These are phyloP conservation scores for Poeciliopsis retropinna DNA, from an alignment of 2,113 vertebrate genomes.

Conservation along the genomic window DNA sequence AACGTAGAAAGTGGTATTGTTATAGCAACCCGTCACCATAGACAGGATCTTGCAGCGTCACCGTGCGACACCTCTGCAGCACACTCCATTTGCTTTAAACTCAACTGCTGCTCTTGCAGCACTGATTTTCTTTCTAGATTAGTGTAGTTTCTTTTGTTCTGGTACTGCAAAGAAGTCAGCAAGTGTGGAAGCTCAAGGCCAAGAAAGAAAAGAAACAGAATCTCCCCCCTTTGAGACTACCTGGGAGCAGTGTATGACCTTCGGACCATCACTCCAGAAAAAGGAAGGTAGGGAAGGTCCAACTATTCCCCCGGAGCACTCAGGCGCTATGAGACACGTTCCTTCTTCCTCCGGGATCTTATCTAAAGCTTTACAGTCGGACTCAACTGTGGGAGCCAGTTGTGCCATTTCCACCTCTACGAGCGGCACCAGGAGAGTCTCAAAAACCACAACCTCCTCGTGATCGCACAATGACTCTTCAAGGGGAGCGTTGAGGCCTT, in stretches of 20 bases:
- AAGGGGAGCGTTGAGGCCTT: constrained; percentile 22
- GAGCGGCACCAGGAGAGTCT: constrained; percentile 47
- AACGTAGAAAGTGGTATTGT: constrained; percentile 21
- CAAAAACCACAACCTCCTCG: constrained; percentile 57
- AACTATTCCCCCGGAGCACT: constrained; percentile 35
- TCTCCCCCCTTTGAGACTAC: constrained; percentile 59
- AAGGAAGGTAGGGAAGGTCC: constrained; percentile 61
- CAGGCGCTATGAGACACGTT: constrained; percentile 16
- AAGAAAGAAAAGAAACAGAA: constrained; percentile 48
- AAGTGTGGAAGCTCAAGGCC: constrained; percentile 30
- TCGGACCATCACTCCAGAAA: constrained; percentile 67
- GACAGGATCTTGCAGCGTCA: constrained; percentile 23
- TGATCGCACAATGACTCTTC: constrained; percentile 52
- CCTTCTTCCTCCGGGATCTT: constrained; percentile 47
- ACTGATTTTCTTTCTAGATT: background rate
- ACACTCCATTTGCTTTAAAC: background rate
- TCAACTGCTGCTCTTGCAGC: background rate
- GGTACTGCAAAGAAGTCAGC: constrained; percentile 61
- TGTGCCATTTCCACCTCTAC: constrained; percentile 62
- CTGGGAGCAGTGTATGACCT: constrained; percentile 73
- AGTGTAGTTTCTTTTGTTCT: background rate
- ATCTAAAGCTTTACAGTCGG: constrained; percentile 38
- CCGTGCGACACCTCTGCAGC: constrained; percentile 57
- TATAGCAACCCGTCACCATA: constrained; percentile 53
- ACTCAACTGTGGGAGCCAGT: constrained; percentile 31